Conservation (phyloP, 2,888 invertebrate species). For the Stenolophus ochropezus region DNA sequence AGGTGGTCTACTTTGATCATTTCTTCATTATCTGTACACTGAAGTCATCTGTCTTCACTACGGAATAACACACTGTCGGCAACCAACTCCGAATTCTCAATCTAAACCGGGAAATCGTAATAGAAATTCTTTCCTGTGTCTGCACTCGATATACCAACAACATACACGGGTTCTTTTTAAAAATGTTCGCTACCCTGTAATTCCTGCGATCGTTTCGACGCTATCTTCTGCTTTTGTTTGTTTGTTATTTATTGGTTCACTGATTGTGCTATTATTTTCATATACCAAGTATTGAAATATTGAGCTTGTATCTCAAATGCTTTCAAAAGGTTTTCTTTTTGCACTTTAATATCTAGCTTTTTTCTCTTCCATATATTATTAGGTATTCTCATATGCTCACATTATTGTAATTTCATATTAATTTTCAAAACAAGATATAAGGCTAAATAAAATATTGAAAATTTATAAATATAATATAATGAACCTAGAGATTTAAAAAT, state of each 20-base stretch:
- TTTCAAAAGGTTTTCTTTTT: not conserved
- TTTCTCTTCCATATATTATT: not conserved
- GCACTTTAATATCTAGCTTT: not conserved
- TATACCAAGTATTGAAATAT: slow-evolving; percentile 4
- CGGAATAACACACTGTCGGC: slow-evolving; percentile 16
- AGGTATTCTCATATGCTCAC: too few relatives aligned
- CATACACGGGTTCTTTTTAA: slow-evolving; percentile 11
- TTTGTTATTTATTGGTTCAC: slow-evolving; percentile 19
- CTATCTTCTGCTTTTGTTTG: not conserved
- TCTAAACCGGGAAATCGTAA: slow-evolving; percentile 53
- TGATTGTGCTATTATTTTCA: slow-evolving; percentile 37
- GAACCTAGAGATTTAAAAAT: too few relatives aligned
- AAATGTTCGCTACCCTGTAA: slow-evolving; percentile 18
- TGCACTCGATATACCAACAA: slow-evolving; percentile 41
- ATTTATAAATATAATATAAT: too few relatives aligned
- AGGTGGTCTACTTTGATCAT: slow-evolving; percentile 53
- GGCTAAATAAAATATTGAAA: too few relatives aligned
- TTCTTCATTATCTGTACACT: slow-evolving; percentile 49
- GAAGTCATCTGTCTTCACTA: slow-evolving; percentile 50
- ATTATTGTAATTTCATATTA: not conserved
- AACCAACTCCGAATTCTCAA: slow-evolving; percentile 49
- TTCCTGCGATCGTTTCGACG: slow-evolving; percentile 7
- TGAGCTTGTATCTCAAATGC: not conserved
- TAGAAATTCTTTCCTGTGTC: slow-evolving; percentile 52
- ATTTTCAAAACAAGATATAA: not conserved